These are phyloP conservation scores for Chymomyza fuscimana DNA, from an alignment of 2,888 invertebrate genomes.

Conservation along the genomic window DNA sequence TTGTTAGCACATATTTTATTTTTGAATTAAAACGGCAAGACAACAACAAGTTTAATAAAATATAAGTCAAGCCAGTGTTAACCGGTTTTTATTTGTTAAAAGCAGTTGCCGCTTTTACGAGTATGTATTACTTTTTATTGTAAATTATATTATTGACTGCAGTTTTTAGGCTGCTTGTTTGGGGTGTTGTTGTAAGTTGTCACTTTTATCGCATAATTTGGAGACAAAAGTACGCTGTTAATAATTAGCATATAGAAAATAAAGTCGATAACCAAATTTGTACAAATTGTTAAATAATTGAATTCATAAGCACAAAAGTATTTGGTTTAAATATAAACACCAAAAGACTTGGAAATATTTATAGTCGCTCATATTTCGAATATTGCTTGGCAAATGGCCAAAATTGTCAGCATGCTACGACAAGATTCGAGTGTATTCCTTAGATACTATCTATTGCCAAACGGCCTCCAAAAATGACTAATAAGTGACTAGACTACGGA, in stretches of 20 bases:
- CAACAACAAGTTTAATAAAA: slow-evolving; percentile 6
- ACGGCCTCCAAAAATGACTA: slow-evolving; percentile 8
- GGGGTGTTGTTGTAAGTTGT: no score
- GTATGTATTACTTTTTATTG: no score
- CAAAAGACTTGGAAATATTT: not conserved
- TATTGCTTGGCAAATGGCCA: not conserved
- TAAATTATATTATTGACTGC: slow-evolving; percentile 4
- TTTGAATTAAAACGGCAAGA: slow-evolving; percentile 2
- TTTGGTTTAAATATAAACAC: not conserved
- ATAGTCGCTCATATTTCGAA: not conserved
- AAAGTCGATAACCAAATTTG: slow-evolving; percentile 6
- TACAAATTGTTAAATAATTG: slow-evolving; percentile 2
- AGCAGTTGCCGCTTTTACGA: slow-evolving; percentile 17
- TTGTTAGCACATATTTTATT: slow-evolving; percentile 4
- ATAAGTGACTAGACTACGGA: not conserved
- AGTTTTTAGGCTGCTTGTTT: slow-evolving; percentile 12
- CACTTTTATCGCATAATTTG: no score
- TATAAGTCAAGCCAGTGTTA: slow-evolving; percentile 24
- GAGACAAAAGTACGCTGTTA: no score
- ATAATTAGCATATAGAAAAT: no score
- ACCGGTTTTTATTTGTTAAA: slow-evolving; percentile 45
- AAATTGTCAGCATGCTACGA: not conserved
- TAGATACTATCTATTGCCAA: not conserved
- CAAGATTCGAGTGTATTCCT: not conserved
- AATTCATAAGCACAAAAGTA: not conserved